Conservation (phyloP, 2,888 invertebrate species). For the Folsomia candida region DNA sequence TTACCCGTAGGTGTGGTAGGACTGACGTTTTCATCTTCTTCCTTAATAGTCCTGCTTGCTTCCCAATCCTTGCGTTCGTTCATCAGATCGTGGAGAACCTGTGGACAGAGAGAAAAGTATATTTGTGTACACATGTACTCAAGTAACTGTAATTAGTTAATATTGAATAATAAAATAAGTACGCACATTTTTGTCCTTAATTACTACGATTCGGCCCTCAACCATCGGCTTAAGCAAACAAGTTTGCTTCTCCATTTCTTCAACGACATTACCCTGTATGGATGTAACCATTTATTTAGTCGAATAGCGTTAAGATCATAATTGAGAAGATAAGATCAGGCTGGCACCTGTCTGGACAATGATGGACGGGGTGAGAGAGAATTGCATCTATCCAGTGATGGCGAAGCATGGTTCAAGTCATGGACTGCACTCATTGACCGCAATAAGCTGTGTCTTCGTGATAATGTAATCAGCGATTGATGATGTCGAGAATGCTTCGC, state of each 20-base stretch:
- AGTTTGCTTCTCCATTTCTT: constrained; percentile 77
- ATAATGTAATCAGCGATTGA: constrained; percentile 79
- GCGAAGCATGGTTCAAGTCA: constrained; percentile 33
- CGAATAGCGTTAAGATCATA: constrained; percentile 57
- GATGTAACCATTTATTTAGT: too few species aligned
- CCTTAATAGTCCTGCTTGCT: constrained; percentile 45
- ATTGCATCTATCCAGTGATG: constrained; percentile 41
- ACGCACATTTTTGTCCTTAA: constrained; percentile 68
- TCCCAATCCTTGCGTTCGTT: constrained; percentile 50
- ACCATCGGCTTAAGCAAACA: constrained; percentile 77
- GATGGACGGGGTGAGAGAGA: constrained; percentile 47
- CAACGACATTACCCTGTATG: constrained; percentile 68
- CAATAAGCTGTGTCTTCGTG: constrained; percentile 60
- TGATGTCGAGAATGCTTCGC: constrained; percentile 71
- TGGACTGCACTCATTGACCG: constrained; percentile 46
- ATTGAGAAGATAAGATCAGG: too few species aligned
- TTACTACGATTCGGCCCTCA: constrained; percentile 75
- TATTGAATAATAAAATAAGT: neutral
- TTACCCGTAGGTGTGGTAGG: constrained; percentile 47
- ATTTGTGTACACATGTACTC: neutral
- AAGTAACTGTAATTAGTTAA: neutral
- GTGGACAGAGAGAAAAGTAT: constrained; percentile 8
- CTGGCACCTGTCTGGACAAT: constrained; percentile 38
- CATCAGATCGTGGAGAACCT: constrained; percentile 46
- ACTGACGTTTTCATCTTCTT: constrained; percentile 48